These are phyloP conservation scores for Rhogogaster chlorosoma DNA, from an alignment of 2,888 invertebrate genomes.

Conservation along the genomic window DNA sequence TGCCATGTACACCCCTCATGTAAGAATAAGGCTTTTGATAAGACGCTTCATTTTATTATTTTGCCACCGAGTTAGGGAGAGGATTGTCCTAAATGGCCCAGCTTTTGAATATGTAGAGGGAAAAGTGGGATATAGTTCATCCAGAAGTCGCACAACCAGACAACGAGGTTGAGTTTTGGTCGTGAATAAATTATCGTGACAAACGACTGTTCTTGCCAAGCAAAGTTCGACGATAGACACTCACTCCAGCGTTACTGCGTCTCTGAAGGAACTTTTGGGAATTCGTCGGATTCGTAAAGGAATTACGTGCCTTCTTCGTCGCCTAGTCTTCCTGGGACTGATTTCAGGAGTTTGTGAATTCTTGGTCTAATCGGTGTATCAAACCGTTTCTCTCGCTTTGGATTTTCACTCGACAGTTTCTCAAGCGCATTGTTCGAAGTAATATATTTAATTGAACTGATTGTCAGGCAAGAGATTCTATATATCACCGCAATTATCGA, in stretches of 20 bases:
- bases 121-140: conserved; percentile 43
- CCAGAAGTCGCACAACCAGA: conserved; percentile 2
- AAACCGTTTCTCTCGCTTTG: background rate
- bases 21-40: background rate
- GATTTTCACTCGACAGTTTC: background rate
- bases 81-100: background rate
- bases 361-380: background rate
- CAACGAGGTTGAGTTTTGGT: conserved; percentile 34
- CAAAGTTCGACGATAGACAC: conserved; percentile 48
- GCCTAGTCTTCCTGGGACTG: background rate
- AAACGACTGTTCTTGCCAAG: conserved; percentile 40
- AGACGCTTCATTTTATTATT: background rate
- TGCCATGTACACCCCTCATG: background rate
- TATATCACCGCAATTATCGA: background rate
- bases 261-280: conserved; percentile 28
- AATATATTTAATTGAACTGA: background rate
- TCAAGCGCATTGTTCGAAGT: background rate
- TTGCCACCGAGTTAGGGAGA: background rate
- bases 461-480: background rate
- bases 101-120: conserved; percentile 26
- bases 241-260: conserved; percentile 14
- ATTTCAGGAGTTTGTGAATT: background rate
- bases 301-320: conserved; percentile 33
- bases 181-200: conserved; percentile 49
- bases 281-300: conserved; percentile 31